Evolutionary conservation across 2,797 vertebrate species (phyloP).

Genomic region (Darevskia mixta): DNA sequence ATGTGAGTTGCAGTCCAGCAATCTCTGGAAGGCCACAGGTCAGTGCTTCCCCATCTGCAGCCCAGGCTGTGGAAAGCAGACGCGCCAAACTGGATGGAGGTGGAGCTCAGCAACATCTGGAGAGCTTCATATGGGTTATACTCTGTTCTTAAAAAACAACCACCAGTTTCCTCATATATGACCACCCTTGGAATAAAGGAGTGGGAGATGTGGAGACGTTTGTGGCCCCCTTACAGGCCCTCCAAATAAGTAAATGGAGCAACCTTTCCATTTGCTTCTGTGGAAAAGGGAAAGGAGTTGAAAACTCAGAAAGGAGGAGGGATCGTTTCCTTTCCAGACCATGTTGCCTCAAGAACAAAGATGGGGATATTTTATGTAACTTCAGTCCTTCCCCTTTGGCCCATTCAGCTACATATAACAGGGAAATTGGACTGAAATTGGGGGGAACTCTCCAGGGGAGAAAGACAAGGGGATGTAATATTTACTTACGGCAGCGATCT

Average conservation of each 20-base stretch:
- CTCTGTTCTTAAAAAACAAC: too few species aligned
- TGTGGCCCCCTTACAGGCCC: neutral
- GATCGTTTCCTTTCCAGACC: neutral
- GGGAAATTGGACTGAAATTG: neutral
- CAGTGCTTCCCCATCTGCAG: too few species aligned
- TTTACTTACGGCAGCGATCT: neutral
- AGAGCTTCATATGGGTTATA: too few species aligned
- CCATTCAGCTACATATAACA: neutral
- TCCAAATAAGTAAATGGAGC: neutral
- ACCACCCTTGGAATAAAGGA: too few species aligned
- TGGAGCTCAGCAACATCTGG: too few species aligned
- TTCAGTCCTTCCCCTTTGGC: neutral
- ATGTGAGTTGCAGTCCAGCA: too few species aligned
- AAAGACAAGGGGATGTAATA: neutral
- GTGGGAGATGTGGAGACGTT: neutral
- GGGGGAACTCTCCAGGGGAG: neutral
- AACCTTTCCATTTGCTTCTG: neutral
- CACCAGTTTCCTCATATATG: too few species aligned
- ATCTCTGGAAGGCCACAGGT: too few species aligned
- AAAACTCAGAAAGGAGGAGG: too few species aligned
- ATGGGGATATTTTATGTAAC: neutral
- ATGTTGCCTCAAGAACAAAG: neutral
- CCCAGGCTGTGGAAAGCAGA: too few species aligned
- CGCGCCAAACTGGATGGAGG: too few species aligned
- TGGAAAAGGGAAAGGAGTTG: neutral